Percentiles rank a stretch among this genome's conserved stretches.
phyloP scores from a whole-genome alignment of 2,888 invertebrate species.

The Aporophyla lueneburgensis region DNA sequence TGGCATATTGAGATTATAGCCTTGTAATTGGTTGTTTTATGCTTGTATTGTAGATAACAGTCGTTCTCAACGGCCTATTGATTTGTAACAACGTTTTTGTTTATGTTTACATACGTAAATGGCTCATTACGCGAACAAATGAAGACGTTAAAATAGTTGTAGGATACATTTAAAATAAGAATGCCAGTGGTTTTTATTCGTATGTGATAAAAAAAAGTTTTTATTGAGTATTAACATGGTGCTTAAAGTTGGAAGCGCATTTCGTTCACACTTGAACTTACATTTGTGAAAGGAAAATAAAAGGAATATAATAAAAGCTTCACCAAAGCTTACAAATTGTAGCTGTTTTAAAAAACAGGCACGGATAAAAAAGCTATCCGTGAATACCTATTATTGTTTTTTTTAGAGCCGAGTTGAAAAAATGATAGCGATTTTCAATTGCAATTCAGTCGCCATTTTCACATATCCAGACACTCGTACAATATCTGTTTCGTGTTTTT shows the following conservation, averaged over 20 bases:
- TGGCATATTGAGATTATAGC: slow-evolving; percentile 87
- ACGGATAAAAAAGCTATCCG: slow-evolving; percentile 22
- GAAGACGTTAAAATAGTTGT: slow-evolving; percentile 54
- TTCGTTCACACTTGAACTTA: slow-evolving; percentile 32
- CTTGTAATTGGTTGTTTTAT: slow-evolving; percentile 81
- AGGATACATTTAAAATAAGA: slow-evolving; percentile 40
- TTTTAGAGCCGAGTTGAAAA: slow-evolving; percentile 49
- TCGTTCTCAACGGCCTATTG: slow-evolving; percentile 73
- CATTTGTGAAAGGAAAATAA: neutral
- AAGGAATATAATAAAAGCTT: slow-evolving; percentile 32
- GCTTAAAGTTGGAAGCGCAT: slow-evolving; percentile 1
- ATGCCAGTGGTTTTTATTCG: slow-evolving; percentile 9
- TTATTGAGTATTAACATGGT: slow-evolving; percentile 25
- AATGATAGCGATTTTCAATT: slow-evolving; percentile 66
- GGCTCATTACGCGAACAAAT: slow-evolving; percentile 61
- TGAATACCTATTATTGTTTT: slow-evolving; percentile 48
- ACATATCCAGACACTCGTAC: slow-evolving; percentile 56
- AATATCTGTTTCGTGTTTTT: slow-evolving; percentile 69
- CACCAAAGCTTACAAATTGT: slow-evolving; percentile 13
- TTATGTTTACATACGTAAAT: slow-evolving; percentile 64
- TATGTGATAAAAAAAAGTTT: slow-evolving; percentile 27
- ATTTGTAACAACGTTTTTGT: slow-evolving; percentile 65
- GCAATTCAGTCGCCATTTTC: slow-evolving; percentile 68
- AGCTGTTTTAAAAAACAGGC: slow-evolving; percentile 16
- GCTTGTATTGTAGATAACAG: slow-evolving; percentile 75